Base-by-base conservation (phyloP, 2,888 invertebrate genomes). In the Dioctria rufipes region DNA sequence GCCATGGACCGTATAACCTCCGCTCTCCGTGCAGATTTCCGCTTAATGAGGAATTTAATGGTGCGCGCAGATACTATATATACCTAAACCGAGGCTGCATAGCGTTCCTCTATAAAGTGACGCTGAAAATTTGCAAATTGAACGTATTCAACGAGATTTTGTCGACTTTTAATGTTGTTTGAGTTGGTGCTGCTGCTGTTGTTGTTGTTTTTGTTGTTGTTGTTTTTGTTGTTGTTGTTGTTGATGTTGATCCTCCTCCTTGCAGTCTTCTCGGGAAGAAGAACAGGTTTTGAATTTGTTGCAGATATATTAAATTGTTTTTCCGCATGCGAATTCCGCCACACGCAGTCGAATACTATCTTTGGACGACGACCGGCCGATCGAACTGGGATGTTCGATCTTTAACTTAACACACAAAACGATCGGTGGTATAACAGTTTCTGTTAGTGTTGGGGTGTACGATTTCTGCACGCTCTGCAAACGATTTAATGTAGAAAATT, bases 61-160 rank as follows among this genome's bases (percentile, higher is more conserved):
- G 6, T 11, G 11, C 11, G 25, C 25, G 25, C 25, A 25, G 25
- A 25, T 25, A 25, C 25, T 25, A 25, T 25, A 25, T 25, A 25
- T 25, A 2, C 25, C 25, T 25, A 25, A 25, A 11, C 11, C 54
- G 4, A n/a, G 11, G 54, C 49, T 46, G 54, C 3, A 54, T 54
- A 54, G 54, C 54, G 54, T n/a, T 54, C 54, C 69, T 51, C 25
- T 25, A 25, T 25, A 51, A 69, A 51, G 69, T 69, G 69, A 69
- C 39, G 69, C 25, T 69, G 69, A 54, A 67, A 51, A 51, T 69
- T 69, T 69, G 54, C 69, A 69, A 69, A 69, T 69, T 69, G 69
- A 69, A 69, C 39, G 39, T 69, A 69, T 39, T 69, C 69, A 69
- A 51, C 54, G 69, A 25, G 69, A 69, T 51, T 69, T 69, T 69